Conservation (phyloP, 2,888 invertebrate genomes). For the Microctonus brassicae region DNA sequence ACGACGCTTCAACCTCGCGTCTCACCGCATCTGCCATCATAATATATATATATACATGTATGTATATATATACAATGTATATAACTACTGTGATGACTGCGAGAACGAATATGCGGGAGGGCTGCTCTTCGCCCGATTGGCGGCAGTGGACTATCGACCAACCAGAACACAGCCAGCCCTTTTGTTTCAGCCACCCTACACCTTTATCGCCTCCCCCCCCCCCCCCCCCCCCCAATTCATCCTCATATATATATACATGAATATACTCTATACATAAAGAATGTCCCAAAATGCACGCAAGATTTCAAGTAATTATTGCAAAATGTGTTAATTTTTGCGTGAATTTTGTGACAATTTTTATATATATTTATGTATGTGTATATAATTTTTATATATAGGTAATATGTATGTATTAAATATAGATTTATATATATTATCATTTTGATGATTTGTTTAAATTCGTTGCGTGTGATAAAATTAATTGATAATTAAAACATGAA, state of each 20-base stretch:
- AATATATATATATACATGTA: constrained; percentile 17
- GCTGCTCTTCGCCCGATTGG: constrained; percentile 66
- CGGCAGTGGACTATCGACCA: constrained; percentile 69
- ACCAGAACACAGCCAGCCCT: constrained; percentile 59
- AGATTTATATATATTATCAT: too few relatives aligned
- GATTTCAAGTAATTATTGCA: too few relatives aligned
- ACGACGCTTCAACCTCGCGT: constrained; percentile 50
- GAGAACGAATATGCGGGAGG: constrained; percentile 38
- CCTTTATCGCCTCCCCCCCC: constrained; percentile 39
- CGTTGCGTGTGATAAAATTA: too few relatives aligned
- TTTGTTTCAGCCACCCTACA: constrained; percentile 66
- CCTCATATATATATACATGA: neutral
- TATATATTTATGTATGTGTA: too few relatives aligned
- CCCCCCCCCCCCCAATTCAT: constrained; percentile 11
- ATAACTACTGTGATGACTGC: constrained; percentile 19
- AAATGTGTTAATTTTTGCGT: too few relatives aligned
- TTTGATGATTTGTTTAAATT: too few relatives aligned
- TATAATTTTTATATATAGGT: too few relatives aligned
- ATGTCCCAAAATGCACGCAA: too few relatives aligned
- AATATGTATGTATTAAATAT: too few relatives aligned
- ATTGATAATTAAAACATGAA: too few relatives aligned
- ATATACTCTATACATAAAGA: too few relatives aligned
- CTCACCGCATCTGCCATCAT: constrained; percentile 28
- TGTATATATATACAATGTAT: constrained; percentile 25
- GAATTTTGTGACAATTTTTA: too few relatives aligned